Evolutionary conservation across 2,797 vertebrate genomes (phyloP), one percentile per base, ranked within the genome.

Genomic region (Rhynchotus rufescens): DNA sequence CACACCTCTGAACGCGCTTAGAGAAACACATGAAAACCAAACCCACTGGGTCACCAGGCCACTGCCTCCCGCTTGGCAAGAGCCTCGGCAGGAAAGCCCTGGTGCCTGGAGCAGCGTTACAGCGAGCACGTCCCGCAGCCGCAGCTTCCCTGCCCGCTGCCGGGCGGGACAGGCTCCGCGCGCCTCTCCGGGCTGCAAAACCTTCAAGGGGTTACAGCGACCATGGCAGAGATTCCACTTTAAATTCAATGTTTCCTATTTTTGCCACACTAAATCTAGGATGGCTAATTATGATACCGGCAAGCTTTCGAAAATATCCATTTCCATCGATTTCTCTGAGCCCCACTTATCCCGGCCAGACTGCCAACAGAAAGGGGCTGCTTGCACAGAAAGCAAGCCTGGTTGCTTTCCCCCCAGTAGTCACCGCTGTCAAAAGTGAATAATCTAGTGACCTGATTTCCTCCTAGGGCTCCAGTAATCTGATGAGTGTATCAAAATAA

Each of bases 401-500:
- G 88, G 13, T 73, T 80, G 75, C 62, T 20, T 52, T 66, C 45
- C 54, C 84, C 42, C 62, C 9, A 68, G 59, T 38, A 34, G 88
- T 44, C 34, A 65, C 26, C 0, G 0, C 52, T 72, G 54, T 72
- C 77, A 69, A 71, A 88, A 69, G 45, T 52, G 73, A 92, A 59
- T 73, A 90, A 92, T 65, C 73, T 90, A 92, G 68, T 88, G 86
- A n/a, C 38, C 66, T 52, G 66, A 44, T 92, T 94, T 80, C 47
- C 30, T 88, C 65, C 30, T 44, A 85, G 69, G 88, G n/a, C 49
- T 80, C 72, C 15, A 68, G n/a, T 71, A 80, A 87, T 85, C 62
- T 86, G 91, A 88, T 92, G 49, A 84, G 40, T 66, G 90, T 88
- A 94, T 69, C 69, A 85, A 93, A 94, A 75, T 36, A 9, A 95